phyloP scores from a whole-genome alignment of 2,888 invertebrate genomes.

The Timema cristinae region DNA sequence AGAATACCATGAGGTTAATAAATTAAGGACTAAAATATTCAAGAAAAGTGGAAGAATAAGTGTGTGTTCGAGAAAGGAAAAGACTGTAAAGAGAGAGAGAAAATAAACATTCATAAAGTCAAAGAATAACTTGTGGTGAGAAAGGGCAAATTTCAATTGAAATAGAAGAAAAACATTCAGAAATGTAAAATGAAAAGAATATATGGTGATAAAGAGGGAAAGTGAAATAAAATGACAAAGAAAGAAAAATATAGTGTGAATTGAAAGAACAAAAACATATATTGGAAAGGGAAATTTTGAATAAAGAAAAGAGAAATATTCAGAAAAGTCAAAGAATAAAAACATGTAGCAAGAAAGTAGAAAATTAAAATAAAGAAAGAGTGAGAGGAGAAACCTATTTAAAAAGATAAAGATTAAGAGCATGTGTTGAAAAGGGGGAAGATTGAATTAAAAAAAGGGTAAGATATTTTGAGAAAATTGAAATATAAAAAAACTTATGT shows the following conservation, averaged over 20 bases:
- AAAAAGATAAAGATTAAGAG: too few species aligned
- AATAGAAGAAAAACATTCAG: neutral
- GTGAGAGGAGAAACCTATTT: neutral
- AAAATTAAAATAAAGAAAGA: neutral
- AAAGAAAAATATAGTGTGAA: neutral
- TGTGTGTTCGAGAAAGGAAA: neutral
- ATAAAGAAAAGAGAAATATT: neutral
- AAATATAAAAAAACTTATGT: too few species aligned
- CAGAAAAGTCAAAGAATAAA: neutral
- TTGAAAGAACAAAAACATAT: neutral
- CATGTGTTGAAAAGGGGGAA: too few species aligned
- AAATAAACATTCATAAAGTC: neutral
- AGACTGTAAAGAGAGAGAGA: constrained; percentile 17
- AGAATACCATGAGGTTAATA: neutral
- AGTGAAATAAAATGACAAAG: neutral
- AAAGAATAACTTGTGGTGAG: neutral
- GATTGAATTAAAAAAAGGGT: too few species aligned
- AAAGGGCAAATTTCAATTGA: neutral
- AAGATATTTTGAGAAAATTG: too few species aligned
- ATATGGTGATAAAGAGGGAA: constrained; percentile 21
- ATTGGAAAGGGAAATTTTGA: neutral
- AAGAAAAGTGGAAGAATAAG: neutral
- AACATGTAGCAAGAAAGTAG: neutral
- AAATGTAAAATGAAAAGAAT: neutral
- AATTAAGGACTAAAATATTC: neutral